These are phyloP conservation scores for Pitangus sulphuratus DNA, from an alignment of 2,797 vertebrate genomes.

Conservation along the genomic window DNA sequence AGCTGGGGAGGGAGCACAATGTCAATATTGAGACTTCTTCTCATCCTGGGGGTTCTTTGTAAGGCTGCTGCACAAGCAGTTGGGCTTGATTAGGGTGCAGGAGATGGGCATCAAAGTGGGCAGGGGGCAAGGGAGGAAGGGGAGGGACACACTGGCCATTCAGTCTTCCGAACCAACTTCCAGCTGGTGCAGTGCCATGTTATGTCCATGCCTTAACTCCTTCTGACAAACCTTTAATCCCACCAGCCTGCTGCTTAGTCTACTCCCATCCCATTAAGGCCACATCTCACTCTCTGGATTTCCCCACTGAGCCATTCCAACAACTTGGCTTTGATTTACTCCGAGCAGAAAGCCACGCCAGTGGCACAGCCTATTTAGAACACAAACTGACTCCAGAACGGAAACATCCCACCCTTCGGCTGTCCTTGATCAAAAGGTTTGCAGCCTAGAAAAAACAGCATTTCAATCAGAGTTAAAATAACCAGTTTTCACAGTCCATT, in stretches of 20 bases:
- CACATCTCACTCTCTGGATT: background rate
- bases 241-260: background rate
- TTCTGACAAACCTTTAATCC: background rate
- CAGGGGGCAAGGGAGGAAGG: background rate
- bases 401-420: background rate
- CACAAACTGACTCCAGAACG: background rate
- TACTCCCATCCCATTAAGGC: background rate
- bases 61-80: background rate
- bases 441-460: background rate
- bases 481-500: background rate
- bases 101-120: background rate
- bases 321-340: background rate
- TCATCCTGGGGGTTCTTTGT: background rate
- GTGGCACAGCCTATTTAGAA: background rate
- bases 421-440: slow-evolving; percentile 15
- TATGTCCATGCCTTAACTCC: background rate
- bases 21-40: background rate
- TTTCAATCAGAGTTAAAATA: slow-evolving; percentile 27
- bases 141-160: background rate
- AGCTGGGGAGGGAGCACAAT: background rate
- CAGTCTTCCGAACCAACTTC: background rate
- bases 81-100: background rate
- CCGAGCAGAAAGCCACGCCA: background rate
- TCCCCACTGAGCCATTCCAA: background rate
- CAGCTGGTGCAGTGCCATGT: background rate